Evolutionary conservation across 2,888 invertebrate species (phyloP).

Genomic region (Lycophotia porphyrea): DNA sequence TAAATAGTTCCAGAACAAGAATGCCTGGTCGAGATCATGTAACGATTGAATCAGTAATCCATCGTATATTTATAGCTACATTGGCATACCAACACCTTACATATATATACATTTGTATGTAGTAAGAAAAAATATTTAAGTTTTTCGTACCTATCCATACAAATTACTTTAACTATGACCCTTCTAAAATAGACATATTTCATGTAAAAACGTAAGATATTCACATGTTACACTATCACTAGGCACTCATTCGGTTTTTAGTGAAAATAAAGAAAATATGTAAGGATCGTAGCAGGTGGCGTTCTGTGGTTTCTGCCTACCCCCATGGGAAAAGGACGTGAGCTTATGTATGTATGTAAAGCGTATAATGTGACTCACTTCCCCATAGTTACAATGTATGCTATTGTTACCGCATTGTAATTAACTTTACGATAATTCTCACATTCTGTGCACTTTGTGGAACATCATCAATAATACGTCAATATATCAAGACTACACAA

Average conservation of each 20-base stretch:
- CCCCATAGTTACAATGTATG: conserved; percentile 10
- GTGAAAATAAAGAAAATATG: no score
- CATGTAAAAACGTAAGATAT: not conserved
- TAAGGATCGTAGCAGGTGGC: no score
- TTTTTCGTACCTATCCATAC: no score
- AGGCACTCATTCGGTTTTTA: no score
- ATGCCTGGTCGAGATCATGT: not conserved
- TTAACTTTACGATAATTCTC: conserved; percentile 22
- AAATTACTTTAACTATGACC: not conserved
- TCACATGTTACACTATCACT: not conserved
- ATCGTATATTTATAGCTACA: not conserved
- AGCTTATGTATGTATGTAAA: no score
- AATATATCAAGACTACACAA: conserved; percentile 17
- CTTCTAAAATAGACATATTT: no score
- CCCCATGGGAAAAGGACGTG: no score
- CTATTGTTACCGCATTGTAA: not conserved
- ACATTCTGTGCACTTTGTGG: conserved; percentile 1
- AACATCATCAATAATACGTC: conserved; percentile 5
- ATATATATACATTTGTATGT: not conserved
- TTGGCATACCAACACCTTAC: not conserved
- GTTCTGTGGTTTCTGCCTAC: no score
- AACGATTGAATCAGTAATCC: not conserved
- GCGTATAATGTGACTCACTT: not conserved
- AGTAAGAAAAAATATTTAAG: not conserved
- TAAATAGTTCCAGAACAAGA: conserved; percentile 22